These are phyloP conservation scores for Rhagoletis pomonella DNA, from an alignment of 1,140 invertebrate species.

Conservation along the genomic window DNA sequence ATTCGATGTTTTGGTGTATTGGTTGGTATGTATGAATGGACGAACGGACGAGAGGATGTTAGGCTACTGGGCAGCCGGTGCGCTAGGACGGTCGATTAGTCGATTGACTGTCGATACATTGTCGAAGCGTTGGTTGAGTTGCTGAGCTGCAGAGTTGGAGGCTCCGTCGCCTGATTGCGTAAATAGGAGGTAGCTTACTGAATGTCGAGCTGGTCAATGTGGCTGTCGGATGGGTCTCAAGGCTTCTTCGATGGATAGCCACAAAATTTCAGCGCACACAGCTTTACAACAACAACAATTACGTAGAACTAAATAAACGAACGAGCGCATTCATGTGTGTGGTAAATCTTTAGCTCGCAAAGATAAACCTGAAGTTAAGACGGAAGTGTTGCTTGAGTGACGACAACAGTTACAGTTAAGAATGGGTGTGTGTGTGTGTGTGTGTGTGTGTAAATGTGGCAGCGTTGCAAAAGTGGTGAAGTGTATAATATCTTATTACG, in stretches of 20 bases:
- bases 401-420: background rate
- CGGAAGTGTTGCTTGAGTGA: background rate
- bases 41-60: background rate
- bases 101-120: background rate
- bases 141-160: background rate
- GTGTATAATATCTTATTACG: constrained; percentile 48
- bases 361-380: background rate
- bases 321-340: background rate
- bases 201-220: background rate
- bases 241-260: no score
- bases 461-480: constrained; percentile 39
- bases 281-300: background rate
- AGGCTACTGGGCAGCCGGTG: no score
- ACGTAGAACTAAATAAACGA: background rate
- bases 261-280: background rate
- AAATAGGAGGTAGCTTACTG: background rate
- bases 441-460: background rate
- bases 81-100: background rate
- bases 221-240: background rate
- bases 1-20: background rate
- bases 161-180: background rate
- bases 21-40: background rate
- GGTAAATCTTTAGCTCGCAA: background rate
- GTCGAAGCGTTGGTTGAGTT: background rate
- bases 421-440: no score